These are phyloP conservation scores for Heliconius melpomene DNA, from an alignment of 1,140 invertebrate species.

Conservation along the genomic window DNA sequence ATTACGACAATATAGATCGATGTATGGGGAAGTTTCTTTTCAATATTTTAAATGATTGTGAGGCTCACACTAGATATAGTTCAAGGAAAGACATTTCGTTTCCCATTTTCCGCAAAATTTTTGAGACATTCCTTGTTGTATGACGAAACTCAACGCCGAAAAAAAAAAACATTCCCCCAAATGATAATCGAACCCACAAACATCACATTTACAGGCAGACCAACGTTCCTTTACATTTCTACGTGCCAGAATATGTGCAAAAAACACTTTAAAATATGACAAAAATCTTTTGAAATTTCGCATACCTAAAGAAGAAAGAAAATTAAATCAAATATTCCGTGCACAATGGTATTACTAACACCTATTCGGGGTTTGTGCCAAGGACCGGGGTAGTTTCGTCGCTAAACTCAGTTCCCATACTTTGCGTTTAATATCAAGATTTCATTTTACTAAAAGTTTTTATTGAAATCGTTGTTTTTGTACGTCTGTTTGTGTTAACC, in stretches of 20 bases:
- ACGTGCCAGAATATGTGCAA: background rate
- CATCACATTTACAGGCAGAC: too few relatives aligned
- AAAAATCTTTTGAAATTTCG: background rate
- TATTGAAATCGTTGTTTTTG: background rate
- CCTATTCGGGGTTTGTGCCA: slow-evolving; percentile 8
- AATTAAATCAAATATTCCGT: slow-evolving; percentile 10
- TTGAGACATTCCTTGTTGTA: too few relatives aligned
- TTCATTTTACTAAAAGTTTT: slow-evolving; percentile 15
- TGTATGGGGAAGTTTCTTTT: slow-evolving; percentile 6
- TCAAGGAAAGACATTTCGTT: too few relatives aligned
- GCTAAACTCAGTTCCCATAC: background rate
- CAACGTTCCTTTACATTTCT: too few relatives aligned
- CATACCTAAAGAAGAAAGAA: background rate
- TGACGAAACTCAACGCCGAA: too few relatives aligned
- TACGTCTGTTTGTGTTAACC: background rate
- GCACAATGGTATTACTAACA: slow-evolving; percentile 8
- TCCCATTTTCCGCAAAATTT: too few relatives aligned
- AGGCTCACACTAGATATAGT: too few relatives aligned
- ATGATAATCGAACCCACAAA: too few relatives aligned
- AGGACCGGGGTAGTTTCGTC: background rate
- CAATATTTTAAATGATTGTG: background rate
- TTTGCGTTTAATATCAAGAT: slow-evolving; percentile 8
- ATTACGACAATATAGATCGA: slow-evolving; percentile 19
- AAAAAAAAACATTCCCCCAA: too few relatives aligned
- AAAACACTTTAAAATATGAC: slow-evolving; percentile 5